Evolutionary conservation across 2,888 invertebrate genomes (phyloP), one percentile per base, ranked within the genome.

Genomic region (Choreutis nemorana): DNA sequence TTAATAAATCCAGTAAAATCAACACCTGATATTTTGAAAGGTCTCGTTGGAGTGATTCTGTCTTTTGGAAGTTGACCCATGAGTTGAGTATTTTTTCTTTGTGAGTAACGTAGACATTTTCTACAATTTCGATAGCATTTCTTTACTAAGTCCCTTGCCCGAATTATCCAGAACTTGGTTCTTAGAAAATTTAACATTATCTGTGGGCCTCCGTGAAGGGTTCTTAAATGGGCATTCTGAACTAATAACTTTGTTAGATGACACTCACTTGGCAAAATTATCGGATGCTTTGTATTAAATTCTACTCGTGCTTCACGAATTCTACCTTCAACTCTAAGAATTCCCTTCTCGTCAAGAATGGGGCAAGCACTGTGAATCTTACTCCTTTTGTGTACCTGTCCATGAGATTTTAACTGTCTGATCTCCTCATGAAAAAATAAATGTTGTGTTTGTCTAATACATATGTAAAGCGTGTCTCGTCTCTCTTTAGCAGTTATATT

Each of bases 281-380:
- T 40, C 1, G 47, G 49, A 37, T 47, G 42, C 18, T 39, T 44
- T 7, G 16, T 20, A 10, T 37, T 27, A 20, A 35, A 34, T 1
- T 10, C 11, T 6, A 27, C 10, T 2, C 41, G 2, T 13, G 42
- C 14, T 2, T 43, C 14, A 16, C 31, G 11, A 1, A 52, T 24
- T 14, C 50, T 33, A 2, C 48, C 49, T n/a, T 37, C 29, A 1
- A 43, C 43, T 33, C 46, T 35, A 5, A 45, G 3, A 1, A 46
- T 28, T 0, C 34, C 36, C 2, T 42, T 20, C 0, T 25, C 13
- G 27, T 48, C 45, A 1, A 46, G 10, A 27, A 37, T 31, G 2
- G 42, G 41, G 33, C 21, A 28, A 9, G 44, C 32, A 2, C 36
- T 29, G 3, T 15, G 10, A 5, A 35, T 9, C n/a, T 10, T 2